Base-by-base conservation (phyloP, 2,888 invertebrate genomes). In the Lasioglossum oenotherae region DNA sequence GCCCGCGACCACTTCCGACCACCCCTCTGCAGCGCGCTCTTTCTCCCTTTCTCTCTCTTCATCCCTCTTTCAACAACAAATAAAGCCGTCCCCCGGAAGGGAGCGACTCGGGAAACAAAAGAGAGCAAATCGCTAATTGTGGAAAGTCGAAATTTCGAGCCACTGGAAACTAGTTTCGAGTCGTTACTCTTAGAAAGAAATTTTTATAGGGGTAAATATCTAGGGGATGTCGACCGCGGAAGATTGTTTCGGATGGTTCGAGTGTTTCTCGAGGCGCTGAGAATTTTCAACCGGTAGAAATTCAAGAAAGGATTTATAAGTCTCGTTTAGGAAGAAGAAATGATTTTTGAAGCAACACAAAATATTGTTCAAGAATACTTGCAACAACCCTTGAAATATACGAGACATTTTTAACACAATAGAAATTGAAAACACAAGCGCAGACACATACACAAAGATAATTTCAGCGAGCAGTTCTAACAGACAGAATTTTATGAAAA, bases 1-100 rank as follows among this genome's bases (percentile, higher is more conserved):
- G 77, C 82, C n/a, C 16, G 12, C 38, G n/a, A 78, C 49, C 31
- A 72, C 71, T 75, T 78, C 60, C 74, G n/a, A 74, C 41, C 69
- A 31, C 35, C 35, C 19, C 3, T 35, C 35, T 67, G 31, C 19
- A 19, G 2, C 67, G 3, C 35, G 35, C 35, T 35, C 19, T 67
- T 35, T 35, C 31, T 67, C 64, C 16, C 31, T 27, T 2, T 64
- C 16, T 64, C 64, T 31, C 64, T 35, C 35, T 64, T 64, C 60
- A 64, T 14, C 60, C 60, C 60, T 31, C 31, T 31, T 31, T 27
- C 67, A 35, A 35, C 67, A 67, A 67, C 67, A 67, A 67, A 67
- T 67, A 67, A 67, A 67, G 19, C 35, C 31, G 2, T 35, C 67
- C 19, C 6, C 4, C 35, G 31, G 8, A 4, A 12, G 31, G 5